These are phyloP conservation scores for Cardiocondyla obscurior DNA, from an alignment of 1,140 invertebrate species.

Conservation along the genomic window DNA sequence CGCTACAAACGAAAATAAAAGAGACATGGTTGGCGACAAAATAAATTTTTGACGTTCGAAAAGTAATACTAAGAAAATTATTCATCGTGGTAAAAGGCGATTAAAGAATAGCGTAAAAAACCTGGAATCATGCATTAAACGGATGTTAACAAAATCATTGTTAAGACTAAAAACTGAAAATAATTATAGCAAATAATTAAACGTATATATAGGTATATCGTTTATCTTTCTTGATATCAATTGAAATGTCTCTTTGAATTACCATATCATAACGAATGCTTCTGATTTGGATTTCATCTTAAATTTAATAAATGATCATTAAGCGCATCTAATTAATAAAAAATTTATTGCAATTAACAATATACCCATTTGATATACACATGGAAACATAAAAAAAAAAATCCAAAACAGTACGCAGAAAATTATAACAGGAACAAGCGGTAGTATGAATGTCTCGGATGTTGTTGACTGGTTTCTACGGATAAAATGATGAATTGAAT, in stretches of 20 bases:
- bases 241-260: slow-evolving; percentile 10
- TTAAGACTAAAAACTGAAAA: slow-evolving; percentile 71
- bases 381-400: slow-evolving; percentile 51
- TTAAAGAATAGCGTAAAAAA: slow-evolving; percentile 72
- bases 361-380: slow-evolving; percentile 38
- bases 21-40: slow-evolving; percentile 55
- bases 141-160: slow-evolving; percentile 74
- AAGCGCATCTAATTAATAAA: not conserved
- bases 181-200: slow-evolving; percentile 70
- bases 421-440: slow-evolving; percentile 42
- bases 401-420: slow-evolving; percentile 30
- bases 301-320: not conserved
- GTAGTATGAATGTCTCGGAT: slow-evolving; percentile 33
- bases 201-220: slow-evolving; percentile 57
- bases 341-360: slow-evolving; percentile 22
- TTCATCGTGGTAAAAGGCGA: slow-evolving; percentile 72
- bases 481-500: slow-evolving; percentile 50
- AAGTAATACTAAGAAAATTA: slow-evolving; percentile 70
- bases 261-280: slow-evolving; percentile 46
- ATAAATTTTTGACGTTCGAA: slow-evolving; percentile 37
- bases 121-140: slow-evolving; percentile 83
- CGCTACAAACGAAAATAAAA: slow-evolving; percentile 74
- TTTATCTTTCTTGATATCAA: not conserved
- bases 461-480: slow-evolving; percentile 9
- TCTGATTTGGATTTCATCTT: slow-evolving; percentile 8